Conservation (phyloP, 2,888 invertebrate genomes). For the Hartigia nigra region DNA sequence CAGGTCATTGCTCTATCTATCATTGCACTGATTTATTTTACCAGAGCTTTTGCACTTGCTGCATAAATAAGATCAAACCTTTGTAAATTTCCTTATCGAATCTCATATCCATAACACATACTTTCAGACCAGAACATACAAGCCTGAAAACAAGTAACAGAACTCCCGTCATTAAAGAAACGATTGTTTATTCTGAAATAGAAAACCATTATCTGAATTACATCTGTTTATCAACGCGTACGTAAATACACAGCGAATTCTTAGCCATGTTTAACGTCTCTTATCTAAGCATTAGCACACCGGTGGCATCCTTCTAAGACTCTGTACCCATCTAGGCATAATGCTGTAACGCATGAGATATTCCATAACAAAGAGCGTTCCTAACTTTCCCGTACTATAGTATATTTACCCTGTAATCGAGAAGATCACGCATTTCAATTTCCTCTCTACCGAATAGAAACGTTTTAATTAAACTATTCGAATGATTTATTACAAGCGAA, state of each 20-base stretch:
- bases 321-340: background rate
- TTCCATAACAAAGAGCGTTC: background rate
- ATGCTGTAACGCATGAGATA: background rate
- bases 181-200: background rate
- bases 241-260: background rate
- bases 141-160: background rate
- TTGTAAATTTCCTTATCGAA: background rate
- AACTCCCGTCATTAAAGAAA: background rate
- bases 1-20: slow-evolving; percentile 52
- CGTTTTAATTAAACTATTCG: too few species aligned
- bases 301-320: background rate
- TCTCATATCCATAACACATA: background rate
- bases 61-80: background rate
- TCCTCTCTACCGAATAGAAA: too few species aligned
- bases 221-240: background rate
- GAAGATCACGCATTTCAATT: background rate
- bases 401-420: background rate
- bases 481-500: background rate
- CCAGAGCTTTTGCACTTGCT: slow-evolving; percentile 17
- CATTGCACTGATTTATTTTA: slow-evolving; percentile 37
- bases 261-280: background rate
- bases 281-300: background rate
- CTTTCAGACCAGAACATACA: background rate
- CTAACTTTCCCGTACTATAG: background rate
- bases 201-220: background rate